Evolutionary conservation across 2,113 vertebrate genomes (phyloP).

Genomic region (Paradoxurus hermaphroditus): DNA sequence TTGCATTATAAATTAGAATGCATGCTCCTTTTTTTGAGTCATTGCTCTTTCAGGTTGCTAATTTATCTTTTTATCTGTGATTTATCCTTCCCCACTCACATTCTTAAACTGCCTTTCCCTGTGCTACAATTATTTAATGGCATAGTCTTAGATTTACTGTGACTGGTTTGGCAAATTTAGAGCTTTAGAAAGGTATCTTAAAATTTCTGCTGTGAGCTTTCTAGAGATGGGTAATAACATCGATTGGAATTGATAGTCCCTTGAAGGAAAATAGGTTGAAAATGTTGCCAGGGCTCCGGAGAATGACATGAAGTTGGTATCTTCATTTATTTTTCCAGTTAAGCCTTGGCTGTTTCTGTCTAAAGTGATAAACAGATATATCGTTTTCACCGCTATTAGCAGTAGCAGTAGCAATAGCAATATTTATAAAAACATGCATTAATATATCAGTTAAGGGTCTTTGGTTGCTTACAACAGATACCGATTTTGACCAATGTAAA

Average conservation of each 20-base stretch:
- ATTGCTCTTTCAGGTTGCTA: constrained; percentile 18
- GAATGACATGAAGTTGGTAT: not conserved
- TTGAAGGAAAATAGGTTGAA: constrained; percentile 44
- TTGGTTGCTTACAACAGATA: not conserved
- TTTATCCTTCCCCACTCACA: constrained; percentile 27
- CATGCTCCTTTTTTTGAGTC: not conserved
- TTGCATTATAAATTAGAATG: constrained; percentile 40
- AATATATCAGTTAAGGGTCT: not conserved
- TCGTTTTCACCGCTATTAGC: not conserved
- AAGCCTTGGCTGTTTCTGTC: constrained; percentile 34
- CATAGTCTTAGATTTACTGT: not conserved
- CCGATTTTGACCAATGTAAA: not conserved
- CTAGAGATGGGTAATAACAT: not conserved
- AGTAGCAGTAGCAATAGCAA: not conserved
- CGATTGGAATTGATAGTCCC: constrained; percentile 4
- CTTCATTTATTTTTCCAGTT: constrained; percentile 49
- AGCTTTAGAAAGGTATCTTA: constrained; percentile 42
- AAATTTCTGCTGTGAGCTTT: constrained; percentile 5
- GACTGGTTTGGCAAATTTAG: constrained; percentile 36
- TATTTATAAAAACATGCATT: not conserved
- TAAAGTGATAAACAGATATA: not conserved
- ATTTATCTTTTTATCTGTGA: constrained; percentile 33
- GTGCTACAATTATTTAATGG: constrained; percentile 29
- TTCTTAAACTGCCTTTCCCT: not conserved
- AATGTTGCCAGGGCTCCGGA: not conserved